Evolutionary conservation across 2,888 invertebrate species (phyloP), one percentile per base, ranked within the genome.

Genomic region (Drosophila acutilabella): DNA sequence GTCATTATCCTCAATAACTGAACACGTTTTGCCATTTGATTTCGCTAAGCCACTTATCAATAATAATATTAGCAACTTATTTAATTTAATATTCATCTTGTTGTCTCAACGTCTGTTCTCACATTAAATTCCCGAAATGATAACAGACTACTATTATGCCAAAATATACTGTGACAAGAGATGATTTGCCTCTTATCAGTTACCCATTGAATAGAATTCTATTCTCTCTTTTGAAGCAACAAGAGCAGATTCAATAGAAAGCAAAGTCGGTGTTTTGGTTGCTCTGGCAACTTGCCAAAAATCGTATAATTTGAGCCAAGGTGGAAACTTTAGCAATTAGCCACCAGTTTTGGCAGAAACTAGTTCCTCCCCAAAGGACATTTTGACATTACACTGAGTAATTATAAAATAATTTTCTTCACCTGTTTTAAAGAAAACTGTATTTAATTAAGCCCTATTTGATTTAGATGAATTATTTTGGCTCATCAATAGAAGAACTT

Each of bases 121-220:
- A 23, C 53, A 53, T 7, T 16, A 11, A 50, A 50, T 1, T 18
- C 33, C 11, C 8, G 14, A 0, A 36, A 30, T 41, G 33, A 59
- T 59, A 60, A 60, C 54, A 69, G 45, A 54, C 54, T 60, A 51
- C 14, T 11, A 14, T 44, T 26, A 26, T 30, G 6, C 13, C 14
- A 13, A 6, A 52, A 26, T 16, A 40, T 11, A 14, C 0, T n/a
- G 41, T 20, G 10, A 8, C 8, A 11, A 4, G 14, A 20, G 33
- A 36, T 20, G 18, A 26, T 14, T 14, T 30, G 6, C n/a, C 23
- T 13, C 26, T 51, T 69, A 57, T 70, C 61, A 48, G 42, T 42
- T 16, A 11, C 13, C 16, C 18, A 23, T 23, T 23, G 26, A 26
- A 26, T 26, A 7, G 7, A 7, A 26, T 26, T 26, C 26, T 1